Percentiles rank a stretch among this genome's conserved stretches.
Evolutionary conservation across 2,888 invertebrate genomes (phyloP).

Genomic region (Diplolepis rosae): DNA sequence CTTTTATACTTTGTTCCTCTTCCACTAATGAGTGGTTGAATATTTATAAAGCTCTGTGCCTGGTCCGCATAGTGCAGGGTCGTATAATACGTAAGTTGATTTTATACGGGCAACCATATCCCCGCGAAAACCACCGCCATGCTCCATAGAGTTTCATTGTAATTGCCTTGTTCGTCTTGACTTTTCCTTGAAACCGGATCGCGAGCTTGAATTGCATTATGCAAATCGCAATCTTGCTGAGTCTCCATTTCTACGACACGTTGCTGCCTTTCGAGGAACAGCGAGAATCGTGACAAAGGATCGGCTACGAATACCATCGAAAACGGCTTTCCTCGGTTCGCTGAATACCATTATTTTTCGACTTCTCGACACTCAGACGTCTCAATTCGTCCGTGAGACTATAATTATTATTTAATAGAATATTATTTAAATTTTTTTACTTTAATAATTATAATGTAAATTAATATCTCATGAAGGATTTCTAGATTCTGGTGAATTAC

Average conservation of each 20-base stretch:
- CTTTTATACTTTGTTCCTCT: slow-evolving; percentile 56
- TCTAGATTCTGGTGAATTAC: too few relatives aligned
- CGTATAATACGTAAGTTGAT: slow-evolving; percentile 41
- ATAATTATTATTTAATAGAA: neutral
- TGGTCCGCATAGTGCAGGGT: slow-evolving; percentile 35
- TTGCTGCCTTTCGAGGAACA: slow-evolving; percentile 37
- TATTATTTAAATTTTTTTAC: too few relatives aligned
- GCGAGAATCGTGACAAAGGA: slow-evolving; percentile 25
- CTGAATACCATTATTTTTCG: neutral
- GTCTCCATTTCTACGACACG: slow-evolving; percentile 61
- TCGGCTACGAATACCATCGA: slow-evolving; percentile 7
- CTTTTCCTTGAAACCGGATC: slow-evolving; percentile 69
- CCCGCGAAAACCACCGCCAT: slow-evolving; percentile 61
- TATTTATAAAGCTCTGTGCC: slow-evolving; percentile 68
- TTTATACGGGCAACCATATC: slow-evolving; percentile 55
- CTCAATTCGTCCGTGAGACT: neutral
- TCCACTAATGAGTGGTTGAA: slow-evolving; percentile 67
- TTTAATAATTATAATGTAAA: too few relatives aligned
- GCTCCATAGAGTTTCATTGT: slow-evolving; percentile 72
- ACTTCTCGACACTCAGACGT: neutral
- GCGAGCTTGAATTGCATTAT: slow-evolving; percentile 70
- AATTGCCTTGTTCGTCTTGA: slow-evolving; percentile 73
- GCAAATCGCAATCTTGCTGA: slow-evolving; percentile 71
- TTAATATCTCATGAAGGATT: too few relatives aligned
- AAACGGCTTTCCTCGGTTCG: neutral